Base-by-base conservation (phyloP, 2,113 vertebrate species). In the Edolisoma coerulescens region DNA sequence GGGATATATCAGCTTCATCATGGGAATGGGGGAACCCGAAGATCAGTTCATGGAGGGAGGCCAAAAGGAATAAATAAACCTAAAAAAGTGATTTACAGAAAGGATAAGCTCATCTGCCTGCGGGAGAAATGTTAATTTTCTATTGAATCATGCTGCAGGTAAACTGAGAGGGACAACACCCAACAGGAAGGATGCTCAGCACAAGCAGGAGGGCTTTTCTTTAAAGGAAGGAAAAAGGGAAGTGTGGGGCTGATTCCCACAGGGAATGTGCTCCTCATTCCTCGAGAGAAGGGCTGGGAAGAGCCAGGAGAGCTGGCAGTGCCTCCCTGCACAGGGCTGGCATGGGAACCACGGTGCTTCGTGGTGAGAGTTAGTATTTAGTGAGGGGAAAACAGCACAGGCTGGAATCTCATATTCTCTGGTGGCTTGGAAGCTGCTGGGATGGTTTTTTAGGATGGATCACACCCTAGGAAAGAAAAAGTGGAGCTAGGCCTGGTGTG, bases 281-380 rank as follows among this genome's bases (percentile, higher is more conserved):
- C 80, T 84, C 3, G 2, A 21, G 41, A 37, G 41, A 3, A 53
- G 45, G 30, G 10, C 0, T 60, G 45, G 50, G 68, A 47, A 77
- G 54, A 23, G 49, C 37, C 68, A 71, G 81, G 35, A 68, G 49
- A 68, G 44, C 41, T 52, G 69, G 27, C 23, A 21, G 26, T 18
- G 35, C 59, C 64, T 49, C 35, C n/a, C 84, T 67, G 50, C 59
- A 33, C 18, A 18, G 52, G 20, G 37, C 35, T 45, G 57, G 15
- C 42, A 24, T 0, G 27, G 37, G 30, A 79, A 57, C 50, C 1
- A 0, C 3, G 5, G 16, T n/a, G 45, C 44, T 64, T 60, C 32
- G 4, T 35, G 56, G 44, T 11, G 15, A 39, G 53, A 1, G 22
- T 67, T n/a, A 45, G 19, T 28, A 45, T 57, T 35, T 13, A 54